Conservation (phyloP, 2,113 vertebrate species). For the Accipiter virgatus region DNA sequence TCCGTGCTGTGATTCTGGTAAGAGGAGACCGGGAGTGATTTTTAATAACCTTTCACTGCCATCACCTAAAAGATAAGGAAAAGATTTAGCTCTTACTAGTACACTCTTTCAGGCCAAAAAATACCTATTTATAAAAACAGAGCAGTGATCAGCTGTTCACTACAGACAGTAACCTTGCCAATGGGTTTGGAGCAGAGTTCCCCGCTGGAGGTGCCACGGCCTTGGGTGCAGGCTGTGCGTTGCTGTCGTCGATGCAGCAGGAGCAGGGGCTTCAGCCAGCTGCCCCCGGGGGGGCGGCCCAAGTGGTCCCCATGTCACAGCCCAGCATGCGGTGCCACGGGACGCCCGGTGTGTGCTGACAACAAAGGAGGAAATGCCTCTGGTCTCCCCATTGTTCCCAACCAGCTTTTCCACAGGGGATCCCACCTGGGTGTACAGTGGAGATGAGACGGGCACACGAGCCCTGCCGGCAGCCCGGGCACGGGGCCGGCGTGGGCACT, state of each 20-base stretch:
- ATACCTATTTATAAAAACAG: neutral
- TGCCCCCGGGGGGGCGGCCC: neutral
- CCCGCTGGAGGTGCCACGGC: neutral
- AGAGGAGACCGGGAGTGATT: neutral
- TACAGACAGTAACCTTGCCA: accelerated
- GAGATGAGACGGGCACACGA: neutral
- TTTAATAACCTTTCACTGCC: neutral
- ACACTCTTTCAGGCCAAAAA: neutral
- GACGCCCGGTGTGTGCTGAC: accelerated
- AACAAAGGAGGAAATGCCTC: accelerated
- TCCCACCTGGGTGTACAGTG: accelerated
- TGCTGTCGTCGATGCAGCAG: accelerated
- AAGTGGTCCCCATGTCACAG: accelerated
- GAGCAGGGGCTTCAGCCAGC: neutral
- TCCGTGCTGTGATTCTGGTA: constrained; percentile 3
- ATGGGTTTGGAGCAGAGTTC: neutral
- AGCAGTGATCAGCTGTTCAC: neutral
- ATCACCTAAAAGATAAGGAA: neutral
- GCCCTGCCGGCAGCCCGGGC: accelerated
- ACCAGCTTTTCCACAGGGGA: neutral
- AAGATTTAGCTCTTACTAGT: neutral
- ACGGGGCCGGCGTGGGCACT: accelerated
- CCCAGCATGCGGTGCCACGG: accelerated
- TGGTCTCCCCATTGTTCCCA: neutral
- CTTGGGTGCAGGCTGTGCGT: neutral